Conservation (phyloP, 2,797 vertebrate genomes). For the Typhlichthys eigenmanni region DNA sequence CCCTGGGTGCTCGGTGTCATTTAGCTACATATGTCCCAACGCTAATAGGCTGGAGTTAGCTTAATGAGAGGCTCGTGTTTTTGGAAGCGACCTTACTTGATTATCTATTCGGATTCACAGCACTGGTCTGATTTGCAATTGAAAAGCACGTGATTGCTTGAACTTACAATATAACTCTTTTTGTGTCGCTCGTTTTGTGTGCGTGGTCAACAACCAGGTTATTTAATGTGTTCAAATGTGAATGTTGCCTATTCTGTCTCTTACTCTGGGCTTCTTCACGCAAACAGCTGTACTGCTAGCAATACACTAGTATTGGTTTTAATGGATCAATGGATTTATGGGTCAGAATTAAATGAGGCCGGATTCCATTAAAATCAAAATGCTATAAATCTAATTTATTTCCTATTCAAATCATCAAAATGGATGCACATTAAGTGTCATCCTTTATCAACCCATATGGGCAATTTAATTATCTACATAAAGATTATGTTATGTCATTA, state of each 20-base stretch:
- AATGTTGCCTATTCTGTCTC: slow-evolving; percentile 34
- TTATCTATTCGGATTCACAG: slow-evolving; percentile 69
- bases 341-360: slow-evolving; percentile 9
- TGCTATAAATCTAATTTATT: slow-evolving; percentile 46
- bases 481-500: no score
- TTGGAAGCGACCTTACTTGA: slow-evolving; percentile 64
- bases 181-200: slow-evolving; percentile 28
- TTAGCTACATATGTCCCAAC: slow-evolving; percentile 79
- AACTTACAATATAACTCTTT: slow-evolving; percentile 78
- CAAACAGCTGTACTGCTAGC: not conserved
- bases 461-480: no score
- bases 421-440: slow-evolving; percentile 36
- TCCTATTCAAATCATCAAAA: slow-evolving; percentile 17
- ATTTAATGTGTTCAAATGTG: slow-evolving; percentile 18
- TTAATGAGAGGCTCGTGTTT: slow-evolving; percentile 63
- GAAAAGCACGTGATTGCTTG: slow-evolving; percentile 77
- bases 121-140: slow-evolving; percentile 78
- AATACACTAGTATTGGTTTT: not conserved
- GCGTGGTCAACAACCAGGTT: slow-evolving; percentile 29
- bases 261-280: not conserved
- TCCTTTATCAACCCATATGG: slow-evolving; percentile 42
- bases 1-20: slow-evolving; percentile 71
- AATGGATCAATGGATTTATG: slow-evolving; percentile 3
- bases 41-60: slow-evolving; percentile 72
- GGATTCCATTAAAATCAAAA: slow-evolving; percentile 36